A percentile compares a stretch with the other conserved stretches of the same genome.
Evolutionary conservation across 2,888 invertebrate genomes (phyloP).

Genomic region (Trisateles emortualis): DNA sequence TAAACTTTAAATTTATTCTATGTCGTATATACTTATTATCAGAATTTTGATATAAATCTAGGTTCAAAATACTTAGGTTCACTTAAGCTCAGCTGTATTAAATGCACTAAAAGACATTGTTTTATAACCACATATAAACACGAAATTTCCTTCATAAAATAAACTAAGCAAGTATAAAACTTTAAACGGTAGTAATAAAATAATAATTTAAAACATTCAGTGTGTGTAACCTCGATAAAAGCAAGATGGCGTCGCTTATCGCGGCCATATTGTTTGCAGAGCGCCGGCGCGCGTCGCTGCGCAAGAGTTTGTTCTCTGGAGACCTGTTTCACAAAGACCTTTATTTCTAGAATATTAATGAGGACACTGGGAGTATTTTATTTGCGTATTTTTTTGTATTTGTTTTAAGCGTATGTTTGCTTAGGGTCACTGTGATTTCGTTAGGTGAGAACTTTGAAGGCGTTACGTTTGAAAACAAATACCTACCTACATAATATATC

Average conservation of each 20-base stretch:
- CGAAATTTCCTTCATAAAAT: slow-evolving; percentile 23
- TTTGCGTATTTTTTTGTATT: slow-evolving; percentile 50
- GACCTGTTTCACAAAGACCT: slow-evolving; percentile 80
- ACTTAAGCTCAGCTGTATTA: not conserved
- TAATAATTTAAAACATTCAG: slow-evolving; percentile 77
- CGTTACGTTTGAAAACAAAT: slow-evolving; percentile 50
- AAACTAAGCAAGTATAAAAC: slow-evolving; percentile 41
- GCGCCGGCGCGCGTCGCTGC: slow-evolving; percentile 63
- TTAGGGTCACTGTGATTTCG: slow-evolving; percentile 19
- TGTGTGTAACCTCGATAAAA: slow-evolving; percentile 78
- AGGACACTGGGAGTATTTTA: slow-evolving; percentile 64
- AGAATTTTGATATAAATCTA: not conserved
- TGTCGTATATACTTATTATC: too few relatives aligned
- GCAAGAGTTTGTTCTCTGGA: slow-evolving; percentile 82
- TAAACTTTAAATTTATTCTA: too few relatives aligned
- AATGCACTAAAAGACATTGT: slow-evolving; percentile 1
- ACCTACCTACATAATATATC: too few relatives aligned
- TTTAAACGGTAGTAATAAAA: slow-evolving; percentile 61
- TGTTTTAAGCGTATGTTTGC: slow-evolving; percentile 32
- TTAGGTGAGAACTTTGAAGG: slow-evolving; percentile 41
- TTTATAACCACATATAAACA: slow-evolving; percentile 16
- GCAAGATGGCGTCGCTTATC: slow-evolving; percentile 83
- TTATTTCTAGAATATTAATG: slow-evolving; percentile 71
- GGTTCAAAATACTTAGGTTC: not conserved
- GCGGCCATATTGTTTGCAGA: slow-evolving; percentile 80